Evolutionary conservation across 2,888 invertebrate genomes (phyloP).

Genomic region (Hydropsyche betteni): DNA sequence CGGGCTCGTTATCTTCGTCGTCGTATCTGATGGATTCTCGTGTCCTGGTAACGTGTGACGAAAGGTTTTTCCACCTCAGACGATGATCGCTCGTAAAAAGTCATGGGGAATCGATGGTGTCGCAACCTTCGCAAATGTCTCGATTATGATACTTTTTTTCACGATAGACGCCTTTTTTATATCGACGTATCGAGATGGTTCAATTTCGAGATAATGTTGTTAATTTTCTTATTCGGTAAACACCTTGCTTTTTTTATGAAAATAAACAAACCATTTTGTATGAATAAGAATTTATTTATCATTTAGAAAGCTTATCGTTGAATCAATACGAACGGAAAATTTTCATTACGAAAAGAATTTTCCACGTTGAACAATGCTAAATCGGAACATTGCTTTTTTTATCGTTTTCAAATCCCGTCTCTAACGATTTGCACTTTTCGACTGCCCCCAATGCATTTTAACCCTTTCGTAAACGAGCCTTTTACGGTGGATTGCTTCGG

Average conservation of each 20-base stretch:
- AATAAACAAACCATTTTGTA: no score
- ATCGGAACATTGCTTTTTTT: conserved; percentile 1
- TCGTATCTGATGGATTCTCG: no score
- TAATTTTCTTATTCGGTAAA: no score
- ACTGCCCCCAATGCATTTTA: background rate
- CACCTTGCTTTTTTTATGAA: no score
- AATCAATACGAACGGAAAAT: background rate
- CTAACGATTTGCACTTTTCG: background rate
- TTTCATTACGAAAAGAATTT: background rate
- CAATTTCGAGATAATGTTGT: no score
- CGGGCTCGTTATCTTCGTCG: no score
- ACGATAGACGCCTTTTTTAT: no score
- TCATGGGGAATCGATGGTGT: conserved; percentile 26
- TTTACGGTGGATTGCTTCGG: background rate
- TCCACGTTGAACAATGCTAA: background rate
- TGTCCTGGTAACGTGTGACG: no score
- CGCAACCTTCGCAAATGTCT: background rate
- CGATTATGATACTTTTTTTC: background rate
- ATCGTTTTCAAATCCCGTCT: background rate
- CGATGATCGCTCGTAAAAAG: conserved; percentile 30
- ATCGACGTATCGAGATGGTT: no score
- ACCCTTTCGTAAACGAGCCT: conserved; percentile 10
- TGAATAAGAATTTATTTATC: no score
- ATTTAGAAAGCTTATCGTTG: no score
- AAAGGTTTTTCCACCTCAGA: background rate